Evolutionary conservation across 1,140 invertebrate species (phyloP), one percentile per base, ranked within the genome.

Genomic region (Atopsyche davidsoni): DNA sequence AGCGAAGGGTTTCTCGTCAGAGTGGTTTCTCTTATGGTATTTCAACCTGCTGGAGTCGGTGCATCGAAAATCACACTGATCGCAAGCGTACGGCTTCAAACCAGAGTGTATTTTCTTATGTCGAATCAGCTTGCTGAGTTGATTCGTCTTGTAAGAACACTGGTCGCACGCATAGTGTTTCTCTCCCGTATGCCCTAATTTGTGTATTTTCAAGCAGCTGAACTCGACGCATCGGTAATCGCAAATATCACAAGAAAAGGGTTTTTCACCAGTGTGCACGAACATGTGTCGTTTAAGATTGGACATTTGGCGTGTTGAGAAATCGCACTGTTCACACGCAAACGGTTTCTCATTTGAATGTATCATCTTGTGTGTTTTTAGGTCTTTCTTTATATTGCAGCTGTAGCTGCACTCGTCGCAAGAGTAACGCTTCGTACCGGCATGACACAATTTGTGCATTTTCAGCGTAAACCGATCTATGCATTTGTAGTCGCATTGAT

Each of bases 171-270:
- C 34, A 22, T 45, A 52, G 11, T 28, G 40, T 31, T 50, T 50
- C 10, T 43, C 39, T 25, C 40, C 48, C 0, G 48, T 35, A 19
- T 50, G 48, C 7, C 42, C 13, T 6, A 42, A 31, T 22, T 35
- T 28, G 13, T 50, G 48, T 10, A 36, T 50, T 18, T 43, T 50
- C 7, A 50, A 24, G n/a, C 34, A 35, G n/a, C 38, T 50, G 10
- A 31, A 19, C 4, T 43, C 21, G 1, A 13, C 25, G 14, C 39
- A 43, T 9, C 40, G 16, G 40, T 32, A 43, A n/a, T 23, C 14
- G 21, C 48, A 50, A n/a, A 22, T 19, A 3, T 3, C 19, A 17
- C 48, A 50, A 21, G 31, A 16, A 36, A 43, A 50, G 4, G 40
- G 48, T 17, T 43, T 43, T n/a, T 36, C 32, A 2, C 21, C 22